These are phyloP conservation scores for Tetraneura akinire DNA, from an alignment of 1,140 invertebrate species.

Conservation along the genomic window DNA sequence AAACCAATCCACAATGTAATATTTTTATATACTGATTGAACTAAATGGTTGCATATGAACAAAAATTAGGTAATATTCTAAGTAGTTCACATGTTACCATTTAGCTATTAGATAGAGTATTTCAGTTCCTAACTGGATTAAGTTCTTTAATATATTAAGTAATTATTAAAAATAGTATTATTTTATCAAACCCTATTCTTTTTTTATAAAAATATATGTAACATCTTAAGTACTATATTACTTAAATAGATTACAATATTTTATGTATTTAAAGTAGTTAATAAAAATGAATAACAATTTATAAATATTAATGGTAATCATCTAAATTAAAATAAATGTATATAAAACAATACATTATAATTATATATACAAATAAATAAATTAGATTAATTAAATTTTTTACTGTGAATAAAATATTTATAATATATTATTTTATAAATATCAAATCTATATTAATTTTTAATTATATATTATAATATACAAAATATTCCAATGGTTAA, in stretches of 20 bases:
- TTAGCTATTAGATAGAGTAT: constrained; percentile 18
- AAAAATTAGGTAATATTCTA: constrained; percentile 14
- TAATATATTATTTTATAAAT: background rate
- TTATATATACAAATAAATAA: too few species aligned
- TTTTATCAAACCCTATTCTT: constrained; percentile 19
- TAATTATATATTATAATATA: background rate
- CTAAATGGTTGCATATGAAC: constrained; percentile 34
- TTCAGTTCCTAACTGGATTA: constrained; percentile 16
- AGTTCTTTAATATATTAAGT: background rate
- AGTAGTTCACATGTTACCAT: constrained; percentile 25
- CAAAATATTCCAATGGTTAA: background rate
- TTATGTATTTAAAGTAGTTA: background rate
- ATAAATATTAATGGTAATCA: background rate
- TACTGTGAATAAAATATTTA: too few species aligned
- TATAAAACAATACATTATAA: too few species aligned
- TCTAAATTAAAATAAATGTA: too few species aligned
- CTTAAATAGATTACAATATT: background rate
- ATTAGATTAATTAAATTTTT: too few species aligned
- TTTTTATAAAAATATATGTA: background rate
- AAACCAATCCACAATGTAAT: constrained; percentile 40
- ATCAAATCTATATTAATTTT: constrained; percentile 3
- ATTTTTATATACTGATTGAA: background rate
- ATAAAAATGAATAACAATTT: background rate
- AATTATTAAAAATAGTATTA: constrained; percentile 8
- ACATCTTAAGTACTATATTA: background rate